phyloP scores from a whole-genome alignment of 1,140 invertebrate species.

The Lepidurus apus region DNA sequence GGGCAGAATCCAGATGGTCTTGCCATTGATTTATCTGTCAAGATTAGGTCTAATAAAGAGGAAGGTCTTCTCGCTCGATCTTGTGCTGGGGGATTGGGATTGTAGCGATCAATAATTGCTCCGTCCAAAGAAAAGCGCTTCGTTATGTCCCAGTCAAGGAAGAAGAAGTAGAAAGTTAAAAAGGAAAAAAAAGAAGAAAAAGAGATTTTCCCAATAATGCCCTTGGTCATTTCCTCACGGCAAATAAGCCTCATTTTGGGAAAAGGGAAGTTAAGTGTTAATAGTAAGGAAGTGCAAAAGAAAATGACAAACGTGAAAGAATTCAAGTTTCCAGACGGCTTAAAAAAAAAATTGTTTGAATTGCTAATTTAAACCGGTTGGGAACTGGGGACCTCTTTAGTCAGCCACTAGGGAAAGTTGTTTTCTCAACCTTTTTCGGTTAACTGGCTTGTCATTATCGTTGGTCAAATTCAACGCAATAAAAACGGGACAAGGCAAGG shows the following conservation, averaged over 20 bases:
- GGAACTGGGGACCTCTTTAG: background rate
- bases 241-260: background rate
- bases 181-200: background rate
- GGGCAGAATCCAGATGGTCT: background rate
- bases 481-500: background rate
- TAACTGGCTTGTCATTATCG: background rate
- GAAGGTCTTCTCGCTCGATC: background rate
- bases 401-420: background rate
- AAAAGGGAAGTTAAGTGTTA: background rate
- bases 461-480: background rate
- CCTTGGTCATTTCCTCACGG: background rate
- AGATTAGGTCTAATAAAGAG: constrained; percentile 12
- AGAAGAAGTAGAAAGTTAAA: background rate
- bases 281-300: background rate
- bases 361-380: background rate
- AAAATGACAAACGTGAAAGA: background rate
- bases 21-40: constrained; percentile 7
- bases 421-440: background rate
- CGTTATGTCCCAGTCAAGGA: background rate
- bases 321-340: background rate
- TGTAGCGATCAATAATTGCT: constrained; percentile 1
- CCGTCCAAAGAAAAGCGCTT: background rate
- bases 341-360: background rate
- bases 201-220: background rate
- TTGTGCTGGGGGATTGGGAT: background rate